These are phyloP conservation scores for Girardia tigrina DNA, from an alignment of 2,888 invertebrate species.

Conservation along the genomic window DNA sequence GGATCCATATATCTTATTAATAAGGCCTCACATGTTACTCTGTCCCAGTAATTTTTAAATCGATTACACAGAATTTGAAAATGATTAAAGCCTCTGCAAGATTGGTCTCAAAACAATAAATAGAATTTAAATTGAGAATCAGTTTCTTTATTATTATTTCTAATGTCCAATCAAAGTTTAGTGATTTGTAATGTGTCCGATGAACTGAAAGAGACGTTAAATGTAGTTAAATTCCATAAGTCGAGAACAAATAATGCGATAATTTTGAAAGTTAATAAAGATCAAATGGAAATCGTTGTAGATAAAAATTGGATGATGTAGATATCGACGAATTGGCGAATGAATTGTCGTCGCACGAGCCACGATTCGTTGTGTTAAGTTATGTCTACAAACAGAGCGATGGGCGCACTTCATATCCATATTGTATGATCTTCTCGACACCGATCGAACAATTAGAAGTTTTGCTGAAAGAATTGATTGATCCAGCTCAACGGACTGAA, in stretches of 20 bases:
- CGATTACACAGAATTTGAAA: no score
- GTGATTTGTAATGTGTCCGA: constrained; percentile 28
- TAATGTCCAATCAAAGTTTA: neutral
- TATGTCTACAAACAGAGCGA: constrained; percentile 68
- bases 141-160: no score
- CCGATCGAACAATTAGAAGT: no score
- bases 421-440: constrained; percentile 77
- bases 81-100: no score
- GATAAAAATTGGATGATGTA: constrained; percentile 53
- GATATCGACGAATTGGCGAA: constrained; percentile 70
- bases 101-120: no score
- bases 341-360: constrained; percentile 72
- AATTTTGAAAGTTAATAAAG: constrained; percentile 29
- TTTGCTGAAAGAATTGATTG: no score
- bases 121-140: no score
- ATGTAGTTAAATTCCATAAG: constrained; percentile 27
- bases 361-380: constrained; percentile 65
- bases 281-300: neutral
- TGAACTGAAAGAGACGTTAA: neutral
- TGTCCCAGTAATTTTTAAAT: no score
- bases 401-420: constrained; percentile 72
- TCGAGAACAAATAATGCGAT: constrained; percentile 16
- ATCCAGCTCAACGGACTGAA: no score
- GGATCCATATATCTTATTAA: no score
- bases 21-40: no score